Percentiles rank a stretch among this genome's conserved stretches.
phyloP scores from a whole-genome alignment of 2,113 vertebrate species.

The Heterochromis multidens region DNA sequence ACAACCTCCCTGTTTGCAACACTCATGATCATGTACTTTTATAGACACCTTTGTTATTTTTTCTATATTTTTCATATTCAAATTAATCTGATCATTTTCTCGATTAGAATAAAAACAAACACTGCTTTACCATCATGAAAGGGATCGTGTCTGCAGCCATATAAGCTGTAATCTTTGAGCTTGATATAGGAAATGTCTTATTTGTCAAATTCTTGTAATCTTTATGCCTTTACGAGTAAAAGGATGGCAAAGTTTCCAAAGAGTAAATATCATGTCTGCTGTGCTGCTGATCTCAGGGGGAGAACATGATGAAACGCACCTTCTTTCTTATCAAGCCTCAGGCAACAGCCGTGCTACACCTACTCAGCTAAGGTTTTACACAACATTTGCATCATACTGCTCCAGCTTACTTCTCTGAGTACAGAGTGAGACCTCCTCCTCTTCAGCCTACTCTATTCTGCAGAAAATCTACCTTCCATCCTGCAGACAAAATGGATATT shows the following conservation, averaged over 20 bases:
- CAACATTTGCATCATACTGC: neutral
- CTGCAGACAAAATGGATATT: neutral
- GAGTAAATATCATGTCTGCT: neutral
- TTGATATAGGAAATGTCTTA: too few relatives aligned
- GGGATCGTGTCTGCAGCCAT: too few relatives aligned
- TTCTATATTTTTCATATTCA: neutral
- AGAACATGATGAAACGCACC: neutral
- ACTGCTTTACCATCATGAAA: neutral
- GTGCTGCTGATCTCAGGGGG: neutral
- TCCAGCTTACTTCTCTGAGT: neutral
- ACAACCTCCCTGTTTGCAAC: neutral
- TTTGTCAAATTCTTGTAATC: too few relatives aligned
- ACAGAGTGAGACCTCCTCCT: neutral
- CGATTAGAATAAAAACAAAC: neutral
- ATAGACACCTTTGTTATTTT: neutral
- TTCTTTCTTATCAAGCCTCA: fast-evolving
- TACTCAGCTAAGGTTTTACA: neutral
- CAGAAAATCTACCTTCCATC: neutral
- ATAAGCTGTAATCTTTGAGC: too few relatives aligned
- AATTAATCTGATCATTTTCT: neutral
- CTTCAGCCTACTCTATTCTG: neutral
- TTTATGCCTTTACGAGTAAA: neutral
- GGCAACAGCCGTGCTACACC: neutral
- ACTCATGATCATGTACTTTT: fast-evolving
- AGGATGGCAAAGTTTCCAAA: neutral